Evolutionary conservation across 1,140 invertebrate species (phyloP).

Genomic region (Prorops nasuta): DNA sequence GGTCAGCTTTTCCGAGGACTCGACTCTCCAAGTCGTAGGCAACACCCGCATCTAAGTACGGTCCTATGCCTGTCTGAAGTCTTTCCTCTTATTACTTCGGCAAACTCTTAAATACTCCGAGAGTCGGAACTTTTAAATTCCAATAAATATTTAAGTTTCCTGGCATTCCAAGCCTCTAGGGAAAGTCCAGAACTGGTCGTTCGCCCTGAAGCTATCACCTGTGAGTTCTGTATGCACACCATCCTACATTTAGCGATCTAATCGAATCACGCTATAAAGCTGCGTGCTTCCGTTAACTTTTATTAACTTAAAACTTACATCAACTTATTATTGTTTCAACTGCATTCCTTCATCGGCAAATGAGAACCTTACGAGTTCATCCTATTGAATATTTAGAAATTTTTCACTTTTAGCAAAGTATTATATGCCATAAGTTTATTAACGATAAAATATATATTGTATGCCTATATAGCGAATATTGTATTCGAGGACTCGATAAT

Average conservation of each 20-base stretch:
- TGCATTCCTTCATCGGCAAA: no score
- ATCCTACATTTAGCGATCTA: background rate
- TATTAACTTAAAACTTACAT: no score
- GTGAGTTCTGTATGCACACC: background rate
- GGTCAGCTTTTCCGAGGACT: background rate
- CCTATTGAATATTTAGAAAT: no score
- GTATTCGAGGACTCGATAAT: no score
- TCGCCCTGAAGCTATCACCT: background rate
- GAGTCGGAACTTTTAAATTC: conserved; percentile 47
- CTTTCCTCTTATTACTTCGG: conserved; percentile 43
- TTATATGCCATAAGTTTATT: no score
- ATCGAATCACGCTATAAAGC: background rate
- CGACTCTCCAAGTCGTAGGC: background rate
- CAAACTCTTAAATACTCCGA: conserved; percentile 48
- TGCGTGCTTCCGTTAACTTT: background rate
- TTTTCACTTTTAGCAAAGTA: no score
- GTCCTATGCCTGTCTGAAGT: background rate
- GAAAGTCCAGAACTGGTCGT: background rate
- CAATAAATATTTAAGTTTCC: conserved; percentile 52
- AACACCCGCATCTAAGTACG: conserved; percentile 16
- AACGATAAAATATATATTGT: no score
- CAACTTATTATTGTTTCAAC: no score
- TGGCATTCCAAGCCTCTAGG: conserved; percentile 20
- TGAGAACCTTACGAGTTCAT: no score
- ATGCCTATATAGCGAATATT: no score